phyloP scores from a whole-genome alignment of 1,140 invertebrate species.

The Drosophila mayri region DNA sequence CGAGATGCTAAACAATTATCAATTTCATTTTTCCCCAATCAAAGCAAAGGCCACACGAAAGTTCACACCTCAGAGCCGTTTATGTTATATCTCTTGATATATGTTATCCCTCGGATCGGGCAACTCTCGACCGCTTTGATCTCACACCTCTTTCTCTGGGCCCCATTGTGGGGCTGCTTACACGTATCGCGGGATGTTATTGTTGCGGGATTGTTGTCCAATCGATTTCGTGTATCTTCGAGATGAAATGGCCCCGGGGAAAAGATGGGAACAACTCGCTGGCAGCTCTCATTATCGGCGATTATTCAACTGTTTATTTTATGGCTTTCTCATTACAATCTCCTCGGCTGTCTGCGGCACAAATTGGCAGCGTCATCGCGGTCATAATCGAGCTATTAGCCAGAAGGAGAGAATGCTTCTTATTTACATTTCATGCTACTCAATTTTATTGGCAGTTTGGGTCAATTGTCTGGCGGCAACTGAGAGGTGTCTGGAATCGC shows the following conservation, averaged over 20 bases:
- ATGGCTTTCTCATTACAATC: constrained; percentile 79
- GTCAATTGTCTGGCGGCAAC: constrained; percentile 68
- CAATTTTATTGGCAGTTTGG: constrained; percentile 82
- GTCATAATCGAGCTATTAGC: constrained; percentile 78
- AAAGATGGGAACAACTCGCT: constrained; percentile 40
- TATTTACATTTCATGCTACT: constrained; percentile 81
- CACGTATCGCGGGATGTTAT: constrained; percentile 34
- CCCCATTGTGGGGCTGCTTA: constrained; percentile 34
- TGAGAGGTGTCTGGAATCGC: constrained; percentile 59
- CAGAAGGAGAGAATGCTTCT: constrained; percentile 56
- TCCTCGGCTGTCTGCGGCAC: constrained; percentile 35
- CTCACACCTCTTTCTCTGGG: constrained; percentile 34
- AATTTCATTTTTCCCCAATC: constrained; percentile 31
- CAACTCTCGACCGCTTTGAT: constrained; percentile 65
- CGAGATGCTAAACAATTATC: constrained; percentile 21
- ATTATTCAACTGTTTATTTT: constrained; percentile 83
- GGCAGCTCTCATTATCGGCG: constrained; percentile 67
- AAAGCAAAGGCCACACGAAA: constrained; percentile 60
- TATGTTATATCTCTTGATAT: constrained; percentile 6
- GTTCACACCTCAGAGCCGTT: constrained; percentile 63
- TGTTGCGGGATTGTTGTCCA: constrained; percentile 39
- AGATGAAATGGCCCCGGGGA: constrained; percentile 54
- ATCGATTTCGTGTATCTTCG: constrained; percentile 73
- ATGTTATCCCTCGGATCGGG: constrained; percentile 26
- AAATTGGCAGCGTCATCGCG: constrained; percentile 76